Base-by-base conservation (phyloP, 2,797 vertebrate genomes). In the Danio tinwini region DNA sequence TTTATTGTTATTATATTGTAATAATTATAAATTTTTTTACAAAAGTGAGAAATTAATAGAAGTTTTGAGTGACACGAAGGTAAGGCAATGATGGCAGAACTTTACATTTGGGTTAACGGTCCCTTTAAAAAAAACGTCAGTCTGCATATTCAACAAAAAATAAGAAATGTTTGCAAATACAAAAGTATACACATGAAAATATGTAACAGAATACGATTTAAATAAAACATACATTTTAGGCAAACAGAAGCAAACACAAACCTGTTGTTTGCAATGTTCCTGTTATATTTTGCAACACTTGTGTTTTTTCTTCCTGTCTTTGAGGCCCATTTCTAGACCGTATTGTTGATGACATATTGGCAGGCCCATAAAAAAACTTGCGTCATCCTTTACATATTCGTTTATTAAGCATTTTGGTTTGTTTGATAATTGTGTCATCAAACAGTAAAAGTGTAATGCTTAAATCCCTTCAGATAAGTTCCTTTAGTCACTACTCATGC, bases 401-500 rank as follows among this genome's bases (percentile, higher is more conserved):
- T 61, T 39, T 39, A 8, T 16, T 39, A 16, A 61, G 16, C 39
- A 39, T 8, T 55, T 61, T 61, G 58, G 58, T 37, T 16, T 37
- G 29, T 39, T 14, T 39, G 29, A 39, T 61, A 37, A 14, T 61
- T 5, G 8, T 61, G 14, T 39, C 13, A 59, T 14, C 58, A 7
- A 59, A 6, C 6, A 8, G 14, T 37, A 14, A 39, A 37, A 61
- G 29, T 1, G 1, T 61, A 61, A 61, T 5, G 58, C 29, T 61
- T 39, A 39, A 16, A 61, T 16, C 13, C 40, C 17, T 17, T 40
- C 62, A 10, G 42, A 47, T 11, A 42, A 21, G 11, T 50, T 75
- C 37, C 88, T 84, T 82, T 88, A 89, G 19, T 98, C 96, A 91
- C 94, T 95, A 87, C 95, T 97, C 84, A 98, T 94, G 40, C 92